These are phyloP conservation scores for Samia ricini DNA, from an alignment of 1,140 invertebrate species.

Conservation along the genomic window DNA sequence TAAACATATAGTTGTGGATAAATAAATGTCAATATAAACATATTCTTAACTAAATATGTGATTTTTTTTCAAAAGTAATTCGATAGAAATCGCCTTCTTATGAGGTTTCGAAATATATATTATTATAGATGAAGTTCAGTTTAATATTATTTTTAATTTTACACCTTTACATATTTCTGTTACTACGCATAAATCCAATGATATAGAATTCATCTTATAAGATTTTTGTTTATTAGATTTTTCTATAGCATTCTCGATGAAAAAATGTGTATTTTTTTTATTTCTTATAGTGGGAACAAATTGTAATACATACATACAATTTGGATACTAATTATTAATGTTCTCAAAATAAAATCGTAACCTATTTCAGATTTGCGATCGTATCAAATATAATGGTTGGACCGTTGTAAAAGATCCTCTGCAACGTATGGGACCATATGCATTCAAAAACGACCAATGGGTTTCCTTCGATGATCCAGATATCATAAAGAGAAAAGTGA, in stretches of 20 bases:
- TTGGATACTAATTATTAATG: background rate
- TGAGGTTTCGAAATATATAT: too few relatives aligned
- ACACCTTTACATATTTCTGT: too few relatives aligned
- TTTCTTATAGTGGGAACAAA: background rate
- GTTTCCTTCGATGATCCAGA: constrained; percentile 91
- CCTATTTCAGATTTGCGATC: constrained; percentile 85
- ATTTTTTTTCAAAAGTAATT: too few relatives aligned
- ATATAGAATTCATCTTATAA: too few relatives aligned
- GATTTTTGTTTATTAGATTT: too few relatives aligned
- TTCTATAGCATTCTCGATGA: too few relatives aligned
- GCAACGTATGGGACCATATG: constrained; percentile 90
- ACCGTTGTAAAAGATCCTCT: constrained; percentile 86
- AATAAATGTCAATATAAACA: background rate
- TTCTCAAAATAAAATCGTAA: background rate
- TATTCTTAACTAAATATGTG: background rate
- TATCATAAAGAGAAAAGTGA: constrained; percentile 87
- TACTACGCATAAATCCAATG: too few relatives aligned
- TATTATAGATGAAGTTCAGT: too few relatives aligned
- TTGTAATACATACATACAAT: background rate
- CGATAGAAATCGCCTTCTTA: too few relatives aligned
- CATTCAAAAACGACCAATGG: constrained; percentile 92
- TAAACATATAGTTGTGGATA: constrained; percentile 37
- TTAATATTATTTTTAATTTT: too few relatives aligned
- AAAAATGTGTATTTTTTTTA: too few relatives aligned
- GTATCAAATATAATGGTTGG: constrained; percentile 87